Evolutionary conservation across 1,140 invertebrate genomes (phyloP).

Genomic region (Rhyacophila brunnea): DNA sequence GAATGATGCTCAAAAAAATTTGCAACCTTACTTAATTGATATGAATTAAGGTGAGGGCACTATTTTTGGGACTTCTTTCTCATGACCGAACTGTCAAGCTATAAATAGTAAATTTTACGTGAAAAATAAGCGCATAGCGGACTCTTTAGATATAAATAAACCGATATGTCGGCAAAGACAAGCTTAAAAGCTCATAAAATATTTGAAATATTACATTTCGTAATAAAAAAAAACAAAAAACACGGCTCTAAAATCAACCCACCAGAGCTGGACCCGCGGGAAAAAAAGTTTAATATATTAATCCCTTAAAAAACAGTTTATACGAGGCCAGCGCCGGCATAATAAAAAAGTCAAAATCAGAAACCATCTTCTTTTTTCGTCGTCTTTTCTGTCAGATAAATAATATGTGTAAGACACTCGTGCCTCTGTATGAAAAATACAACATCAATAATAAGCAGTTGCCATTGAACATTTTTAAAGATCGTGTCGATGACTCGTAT

Average conservation of each 20-base stretch:
- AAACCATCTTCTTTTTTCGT: slow-evolving; percentile 18
- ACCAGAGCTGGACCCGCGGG: slow-evolving; percentile 8
- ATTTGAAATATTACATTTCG: slow-evolving; percentile 33
- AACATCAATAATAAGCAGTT: no score
- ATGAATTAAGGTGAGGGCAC: no score
- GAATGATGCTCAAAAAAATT: no score
- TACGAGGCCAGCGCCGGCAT: slow-evolving; percentile 5
- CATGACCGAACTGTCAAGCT: no score
- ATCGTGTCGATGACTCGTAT: no score
- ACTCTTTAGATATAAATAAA: slow-evolving; percentile 30
- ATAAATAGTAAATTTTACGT: slow-evolving; percentile 30
- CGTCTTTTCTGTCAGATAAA: slow-evolving; percentile 24
- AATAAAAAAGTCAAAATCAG: slow-evolving; percentile 28
- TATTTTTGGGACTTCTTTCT: no score
- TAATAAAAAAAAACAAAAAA: slow-evolving; percentile 28
- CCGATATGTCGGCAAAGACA: slow-evolving; percentile 30
- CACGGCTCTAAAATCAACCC: slow-evolving; percentile 22
- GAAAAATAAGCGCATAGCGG: slow-evolving; percentile 31
- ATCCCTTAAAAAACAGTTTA: slow-evolving; percentile 25
- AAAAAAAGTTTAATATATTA: slow-evolving; percentile 30
- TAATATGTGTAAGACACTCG: slow-evolving; percentile 16
- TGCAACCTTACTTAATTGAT: no score
- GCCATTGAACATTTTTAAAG: no score
- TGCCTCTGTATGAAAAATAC: neutral
- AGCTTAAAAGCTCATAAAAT: slow-evolving; percentile 29